Evolutionary conservation across 2,888 invertebrate genomes (phyloP), one percentile per base, ranked within the genome.

Genomic region (Calephelis perditalis): DNA sequence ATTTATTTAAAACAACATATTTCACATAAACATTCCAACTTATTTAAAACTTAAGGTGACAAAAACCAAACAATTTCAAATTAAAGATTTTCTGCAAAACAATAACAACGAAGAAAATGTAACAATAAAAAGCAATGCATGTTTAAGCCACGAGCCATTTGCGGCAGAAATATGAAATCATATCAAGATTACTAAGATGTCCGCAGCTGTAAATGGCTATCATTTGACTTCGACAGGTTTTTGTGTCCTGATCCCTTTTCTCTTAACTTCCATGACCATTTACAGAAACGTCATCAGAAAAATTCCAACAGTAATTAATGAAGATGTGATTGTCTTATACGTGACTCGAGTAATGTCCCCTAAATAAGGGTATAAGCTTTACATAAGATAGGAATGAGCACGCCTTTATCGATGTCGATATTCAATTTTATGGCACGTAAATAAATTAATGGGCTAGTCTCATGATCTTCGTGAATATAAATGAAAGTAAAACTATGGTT

Each of bases 241-340:
- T 71, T 71, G 62, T 63, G 11, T n/a, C 62, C 37, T 60, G 59
- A 56, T 60, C 63, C 62, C 67, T 66, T 64, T 62, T 59, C 67
- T 65, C 64, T 66, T 62, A 62, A 62, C 66, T 70, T 69, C 67
- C 64, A 68, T 65, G 62, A 56, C 67, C 68, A 63, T 68, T 67
- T 65, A 56, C 62, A 68, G 67, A 64, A 65, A 63, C 62, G 64
- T 58, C 65, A 68, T 68, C 75, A 77, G 73, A 76, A 82, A 81
- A 81, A 86, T 82, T 80, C 81, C 74, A 74, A 68, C 65, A 66
- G 83, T 85, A 89, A 89, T 89, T 86, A 88, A 89, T 89, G 85
- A 86, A 86, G 84, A 86, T 86, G 84, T 84, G 84, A 85, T 83
- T 83, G 81, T 84, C 79, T 78, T 73, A 75, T 74, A 77, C 75